Percentiles rank a stretch among this genome's conserved stretches.
phyloP scores from a whole-genome alignment of 2,888 invertebrate genomes.

The Nomada goodeniana region DNA sequence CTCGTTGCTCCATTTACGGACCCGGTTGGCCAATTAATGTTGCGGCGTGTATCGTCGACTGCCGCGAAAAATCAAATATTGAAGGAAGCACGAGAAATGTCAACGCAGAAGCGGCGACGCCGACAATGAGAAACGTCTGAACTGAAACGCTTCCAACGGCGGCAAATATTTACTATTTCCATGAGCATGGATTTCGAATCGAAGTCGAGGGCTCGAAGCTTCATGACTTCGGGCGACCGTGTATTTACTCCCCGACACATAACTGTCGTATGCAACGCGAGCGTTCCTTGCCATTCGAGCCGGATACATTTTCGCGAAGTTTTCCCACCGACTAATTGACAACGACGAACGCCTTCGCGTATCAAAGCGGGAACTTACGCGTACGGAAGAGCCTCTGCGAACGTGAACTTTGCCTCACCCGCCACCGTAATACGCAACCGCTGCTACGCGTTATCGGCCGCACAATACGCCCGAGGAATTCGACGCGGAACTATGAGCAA shows the following conservation, averaged over 20 bases:
- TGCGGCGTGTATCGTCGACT: slow-evolving; percentile 1
- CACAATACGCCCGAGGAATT: no score
- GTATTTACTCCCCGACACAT: slow-evolving; percentile 26
- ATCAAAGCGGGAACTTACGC: no score
- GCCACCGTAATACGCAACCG: no score
- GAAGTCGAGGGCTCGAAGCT: slow-evolving; percentile 21
- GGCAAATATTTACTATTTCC: slow-evolving; percentile 56
- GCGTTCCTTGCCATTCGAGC: not conserved
- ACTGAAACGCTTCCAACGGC: slow-evolving; percentile 23
- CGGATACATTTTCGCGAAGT: not conserved
- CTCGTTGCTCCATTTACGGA: not conserved
- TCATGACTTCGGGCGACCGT: slow-evolving; percentile 10
- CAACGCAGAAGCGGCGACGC: slow-evolving; percentile 29
- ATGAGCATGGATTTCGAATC: slow-evolving; percentile 34
- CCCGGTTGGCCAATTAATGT: slow-evolving; percentile 23
- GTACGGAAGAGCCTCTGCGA: no score
- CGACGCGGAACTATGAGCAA: no score
- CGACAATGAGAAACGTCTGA: slow-evolving; percentile 6
- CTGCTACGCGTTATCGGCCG: no score
- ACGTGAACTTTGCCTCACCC: no score
- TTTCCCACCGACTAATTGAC: no score
- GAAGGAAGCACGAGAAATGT: slow-evolving; percentile 41
- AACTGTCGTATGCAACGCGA: slow-evolving; percentile 14
- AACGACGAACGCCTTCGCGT: no score
- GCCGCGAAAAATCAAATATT: slow-evolving; percentile 48